These are phyloP conservation scores for Urophycis tenuis DNA, from an alignment of 2,797 vertebrate species.

Conservation along the genomic window DNA sequence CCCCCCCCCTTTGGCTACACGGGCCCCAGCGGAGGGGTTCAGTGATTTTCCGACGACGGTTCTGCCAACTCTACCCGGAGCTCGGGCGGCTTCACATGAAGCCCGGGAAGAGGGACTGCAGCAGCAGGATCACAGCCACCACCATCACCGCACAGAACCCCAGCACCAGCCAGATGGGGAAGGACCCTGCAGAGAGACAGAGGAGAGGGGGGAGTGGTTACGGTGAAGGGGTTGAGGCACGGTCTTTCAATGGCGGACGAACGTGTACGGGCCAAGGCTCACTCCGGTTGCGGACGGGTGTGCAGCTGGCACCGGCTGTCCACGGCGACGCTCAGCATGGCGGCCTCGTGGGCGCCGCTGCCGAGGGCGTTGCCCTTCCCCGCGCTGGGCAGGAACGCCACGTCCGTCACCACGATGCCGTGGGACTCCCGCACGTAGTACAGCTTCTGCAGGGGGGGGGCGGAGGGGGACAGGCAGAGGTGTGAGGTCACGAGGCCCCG, in stretches of 20 bases:
- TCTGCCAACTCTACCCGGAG: not conserved
- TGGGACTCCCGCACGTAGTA: conserved; percentile 91
- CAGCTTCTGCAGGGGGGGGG: conserved; percentile 72
- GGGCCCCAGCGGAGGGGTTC: not conserved
- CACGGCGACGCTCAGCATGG: conserved; percentile 88
- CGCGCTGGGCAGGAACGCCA: conserved; percentile 82
- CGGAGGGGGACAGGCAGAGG: conserved; percentile 5
- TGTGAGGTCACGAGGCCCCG: too few species aligned
- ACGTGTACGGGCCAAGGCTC: too few species aligned
- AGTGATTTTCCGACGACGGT: not conserved
- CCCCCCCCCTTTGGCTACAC: not conserved
- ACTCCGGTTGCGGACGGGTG: conserved; percentile 76
- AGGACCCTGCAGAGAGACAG: conserved; percentile 65
- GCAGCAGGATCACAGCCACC: conserved; percentile 73
- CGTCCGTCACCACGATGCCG: conserved; percentile 89
- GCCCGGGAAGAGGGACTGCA: conserved; percentile 77
- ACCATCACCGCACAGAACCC: conserved; percentile 77
- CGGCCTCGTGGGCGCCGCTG: conserved; percentile 75
- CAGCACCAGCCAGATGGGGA: conserved; percentile 84
- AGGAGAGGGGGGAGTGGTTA: not conserved
- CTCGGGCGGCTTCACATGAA: conserved; percentile 60
- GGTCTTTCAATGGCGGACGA: too few species aligned
- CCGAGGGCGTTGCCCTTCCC: conserved; percentile 67
- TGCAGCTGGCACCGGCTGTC: conserved; percentile 93
- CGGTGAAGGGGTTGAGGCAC: not conserved